Evolutionary conservation across 2,888 invertebrate genomes (phyloP), one percentile per base, ranked within the genome.

Genomic region (Nomada hirtipes): DNA sequence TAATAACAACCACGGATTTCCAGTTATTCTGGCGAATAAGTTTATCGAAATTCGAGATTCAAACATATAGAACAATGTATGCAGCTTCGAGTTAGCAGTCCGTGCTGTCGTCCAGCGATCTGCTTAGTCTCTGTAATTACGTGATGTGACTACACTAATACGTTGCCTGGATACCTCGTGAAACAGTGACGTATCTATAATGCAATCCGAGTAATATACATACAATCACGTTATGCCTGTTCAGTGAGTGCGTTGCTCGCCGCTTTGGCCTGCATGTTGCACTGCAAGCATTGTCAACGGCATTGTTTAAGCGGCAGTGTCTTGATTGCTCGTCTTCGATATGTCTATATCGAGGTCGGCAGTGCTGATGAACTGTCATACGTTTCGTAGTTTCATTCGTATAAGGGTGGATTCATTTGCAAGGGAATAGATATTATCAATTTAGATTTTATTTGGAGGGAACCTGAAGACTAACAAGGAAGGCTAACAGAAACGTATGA

Each of bases 141-240:
- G 65, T 29, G 77, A 74, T 42, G 26, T n/a, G 67, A 67, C 60
- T 67, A 60, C 18, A 3, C 53, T 52, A 64, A 59, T 59, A 50
- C 75, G 29, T 75, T 13, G 59, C 10, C 53, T 13, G 57, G n/a
- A 29, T 61, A 20, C 53, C 9, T 4, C 23, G 18, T 68, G 23
- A 50, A 60, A 78, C 29, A 13, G 42, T 69, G 79, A 78, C 64
- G 65, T 79, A 71, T 79, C 60, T 60, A 79, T 61, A 79, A 61
- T 61, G 67, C 60, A 65, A 79, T 55, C 61, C 60, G 64, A 71
- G 55, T 50, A 55, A 79, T 79, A 79, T 50, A 79, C 26, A 10
- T 18, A 42, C 60, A 67, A 71, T 79, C 67, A 50, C 71, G 61
- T 67, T 79, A 55, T 44, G 67, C 67, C 47, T 57, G 18, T 26